Evolutionary conservation across 1,140 invertebrate genomes (phyloP).

Genomic region (Vanessa atalanta): DNA sequence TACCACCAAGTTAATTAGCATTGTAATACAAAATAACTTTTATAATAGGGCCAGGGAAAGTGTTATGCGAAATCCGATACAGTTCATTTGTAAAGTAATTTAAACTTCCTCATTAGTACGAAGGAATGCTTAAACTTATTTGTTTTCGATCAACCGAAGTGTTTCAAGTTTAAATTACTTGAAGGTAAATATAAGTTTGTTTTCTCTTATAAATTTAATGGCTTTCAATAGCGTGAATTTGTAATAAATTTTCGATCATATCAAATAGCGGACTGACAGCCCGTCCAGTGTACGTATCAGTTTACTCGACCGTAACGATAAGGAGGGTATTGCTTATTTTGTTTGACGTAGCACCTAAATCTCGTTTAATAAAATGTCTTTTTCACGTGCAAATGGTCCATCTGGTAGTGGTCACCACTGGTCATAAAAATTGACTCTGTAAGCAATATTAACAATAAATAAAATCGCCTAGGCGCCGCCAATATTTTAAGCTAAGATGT

Average conservation of each 20-base stretch:
- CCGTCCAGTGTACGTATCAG: no score
- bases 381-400: no score
- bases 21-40: background rate
- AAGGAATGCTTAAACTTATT: constrained; percentile 42
- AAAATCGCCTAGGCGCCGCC: no score
- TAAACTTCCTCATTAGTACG: constrained; percentile 46
- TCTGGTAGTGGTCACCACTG: no score
- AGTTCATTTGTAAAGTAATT: constrained; percentile 45
- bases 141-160: constrained; percentile 43
- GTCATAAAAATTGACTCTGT: no score
- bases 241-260: background rate
- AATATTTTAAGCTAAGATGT: no score
- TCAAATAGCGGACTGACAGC: no score
- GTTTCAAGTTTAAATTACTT: constrained; percentile 45
- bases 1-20: background rate
- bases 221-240: constrained; percentile 22
- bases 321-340: no score
- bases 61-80: constrained; percentile 34
- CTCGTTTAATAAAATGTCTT: no score
- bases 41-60: constrained; percentile 18
- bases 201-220: constrained; percentile 36
- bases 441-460: no score
- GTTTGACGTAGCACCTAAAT: no score
- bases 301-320: no score
- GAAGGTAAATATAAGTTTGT: constrained; percentile 34